Conservation (phyloP, 2,888 invertebrate genomes). For the Uloborus plumipes region DNA sequence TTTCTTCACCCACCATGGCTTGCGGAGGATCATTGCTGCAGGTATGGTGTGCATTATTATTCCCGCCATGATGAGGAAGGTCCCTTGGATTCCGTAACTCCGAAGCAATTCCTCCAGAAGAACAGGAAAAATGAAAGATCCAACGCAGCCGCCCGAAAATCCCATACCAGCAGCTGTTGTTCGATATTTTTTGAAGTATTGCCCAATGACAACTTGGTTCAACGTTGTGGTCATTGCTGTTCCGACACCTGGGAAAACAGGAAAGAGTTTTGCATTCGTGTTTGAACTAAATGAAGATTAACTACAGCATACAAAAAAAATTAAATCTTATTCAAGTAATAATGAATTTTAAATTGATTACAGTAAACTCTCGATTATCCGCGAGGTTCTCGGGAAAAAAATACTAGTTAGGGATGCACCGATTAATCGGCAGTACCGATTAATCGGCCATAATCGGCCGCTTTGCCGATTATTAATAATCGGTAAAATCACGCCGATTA, state of each 20-base stretch:
- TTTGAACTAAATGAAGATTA: neutral
- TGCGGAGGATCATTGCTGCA: constrained; percentile 31
- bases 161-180: constrained; percentile 64
- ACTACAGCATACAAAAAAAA: too few relatives aligned
- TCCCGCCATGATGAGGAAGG: constrained; percentile 60
- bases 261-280: neutral
- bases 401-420: too few relatives aligned
- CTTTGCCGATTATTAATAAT: too few relatives aligned
- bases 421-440: too few relatives aligned
- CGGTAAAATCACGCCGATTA: too few relatives aligned
- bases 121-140: constrained; percentile 64
- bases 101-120: constrained; percentile 49
- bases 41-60: constrained; percentile 57
- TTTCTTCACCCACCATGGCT: constrained; percentile 34
- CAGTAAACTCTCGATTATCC: too few relatives aligned
- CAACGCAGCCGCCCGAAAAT: constrained; percentile 65
- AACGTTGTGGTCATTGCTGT: constrained; percentile 35
- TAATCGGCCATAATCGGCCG: too few relatives aligned
- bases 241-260: constrained; percentile 24
- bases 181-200: constrained; percentile 64
- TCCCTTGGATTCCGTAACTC: constrained; percentile 47
- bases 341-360: too few relatives aligned
- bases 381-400: too few relatives aligned
- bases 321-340: too few relatives aligned
- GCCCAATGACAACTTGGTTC: constrained; percentile 43